phyloP scores from a whole-genome alignment of 2,888 invertebrate genomes.

The Philonicus albiceps region DNA sequence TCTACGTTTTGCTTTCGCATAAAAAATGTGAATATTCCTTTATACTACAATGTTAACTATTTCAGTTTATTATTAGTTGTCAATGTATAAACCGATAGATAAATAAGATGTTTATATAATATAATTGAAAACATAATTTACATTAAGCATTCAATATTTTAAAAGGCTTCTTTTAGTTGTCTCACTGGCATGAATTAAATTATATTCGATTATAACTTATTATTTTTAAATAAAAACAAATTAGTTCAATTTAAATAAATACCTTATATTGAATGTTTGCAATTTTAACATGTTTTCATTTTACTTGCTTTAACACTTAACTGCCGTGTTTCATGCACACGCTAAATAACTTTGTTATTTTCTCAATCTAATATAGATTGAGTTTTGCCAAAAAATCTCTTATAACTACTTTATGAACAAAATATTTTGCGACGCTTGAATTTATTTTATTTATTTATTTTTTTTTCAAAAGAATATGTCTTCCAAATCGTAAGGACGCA shows the following conservation, averaged over 20 bases:
- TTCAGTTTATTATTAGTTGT: constrained; percentile 47
- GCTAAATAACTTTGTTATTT: not conserved
- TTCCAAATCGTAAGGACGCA: constrained; percentile 30
- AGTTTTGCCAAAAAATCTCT: not conserved
- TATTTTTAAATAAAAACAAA: not conserved
- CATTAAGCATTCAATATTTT: not conserved
- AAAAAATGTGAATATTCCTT: constrained; percentile 41
- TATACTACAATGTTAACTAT: constrained; percentile 52
- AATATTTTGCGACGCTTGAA: not conserved
- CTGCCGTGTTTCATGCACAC: not conserved
- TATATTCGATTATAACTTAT: not conserved
- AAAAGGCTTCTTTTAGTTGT: constrained; percentile 2
- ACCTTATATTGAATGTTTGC: not conserved
- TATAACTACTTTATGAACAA: not conserved
- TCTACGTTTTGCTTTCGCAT: constrained; percentile 38
- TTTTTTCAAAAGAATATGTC: not conserved
- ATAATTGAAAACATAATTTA: not conserved
- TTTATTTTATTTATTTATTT: too few relatives aligned
- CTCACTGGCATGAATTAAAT: not conserved
- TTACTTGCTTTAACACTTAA: not conserved
- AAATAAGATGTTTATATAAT: constrained; percentile 1
- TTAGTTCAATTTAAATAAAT: not conserved
- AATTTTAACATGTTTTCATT: not conserved
- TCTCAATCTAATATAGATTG: constrained; percentile 36
- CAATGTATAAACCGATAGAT: constrained; percentile 13